These are phyloP conservation scores for Isoperla grammatica DNA, from an alignment of 2,888 invertebrate genomes.

Conservation along the genomic window DNA sequence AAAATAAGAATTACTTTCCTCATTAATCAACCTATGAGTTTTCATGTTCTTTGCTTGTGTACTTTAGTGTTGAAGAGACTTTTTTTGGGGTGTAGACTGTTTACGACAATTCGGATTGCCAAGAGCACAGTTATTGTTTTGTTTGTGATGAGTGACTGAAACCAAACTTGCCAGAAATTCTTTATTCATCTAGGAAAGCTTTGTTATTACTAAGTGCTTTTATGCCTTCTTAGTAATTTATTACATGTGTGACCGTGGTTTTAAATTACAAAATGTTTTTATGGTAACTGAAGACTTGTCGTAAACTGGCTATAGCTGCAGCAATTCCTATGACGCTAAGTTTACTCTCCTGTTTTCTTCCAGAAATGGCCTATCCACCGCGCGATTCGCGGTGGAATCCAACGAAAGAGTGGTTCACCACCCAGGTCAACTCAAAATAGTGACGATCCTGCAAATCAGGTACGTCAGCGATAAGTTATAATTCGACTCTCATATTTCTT, in stretches of 20 bases:
- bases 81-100: background rate
- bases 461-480: slow-evolving; percentile 7
- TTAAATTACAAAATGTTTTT: no score
- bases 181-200: no score
- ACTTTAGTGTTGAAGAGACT: background rate
- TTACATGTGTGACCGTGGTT: no score
- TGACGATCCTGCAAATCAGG: slow-evolving; percentile 25
- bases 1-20: no score
- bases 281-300: background rate
- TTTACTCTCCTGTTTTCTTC: slow-evolving; percentile 34
- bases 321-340: slow-evolving; percentile 3
- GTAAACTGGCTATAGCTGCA: background rate
- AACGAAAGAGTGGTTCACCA: slow-evolving; percentile 60
- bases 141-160: no score
- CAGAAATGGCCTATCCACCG: slow-evolving; percentile 80
- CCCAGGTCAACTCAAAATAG: slow-evolving; percentile 47
- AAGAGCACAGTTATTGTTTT: no score
- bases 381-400: slow-evolving; percentile 72
- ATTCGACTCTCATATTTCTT: background rate
- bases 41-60: no score
- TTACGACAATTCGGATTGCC: no score
- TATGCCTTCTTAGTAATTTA: no score
- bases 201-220: no score
- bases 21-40: no score
- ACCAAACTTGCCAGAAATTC: no score